Conservation (phyloP, 2,797 vertebrate species). For the Microtus obscurus region DNA sequence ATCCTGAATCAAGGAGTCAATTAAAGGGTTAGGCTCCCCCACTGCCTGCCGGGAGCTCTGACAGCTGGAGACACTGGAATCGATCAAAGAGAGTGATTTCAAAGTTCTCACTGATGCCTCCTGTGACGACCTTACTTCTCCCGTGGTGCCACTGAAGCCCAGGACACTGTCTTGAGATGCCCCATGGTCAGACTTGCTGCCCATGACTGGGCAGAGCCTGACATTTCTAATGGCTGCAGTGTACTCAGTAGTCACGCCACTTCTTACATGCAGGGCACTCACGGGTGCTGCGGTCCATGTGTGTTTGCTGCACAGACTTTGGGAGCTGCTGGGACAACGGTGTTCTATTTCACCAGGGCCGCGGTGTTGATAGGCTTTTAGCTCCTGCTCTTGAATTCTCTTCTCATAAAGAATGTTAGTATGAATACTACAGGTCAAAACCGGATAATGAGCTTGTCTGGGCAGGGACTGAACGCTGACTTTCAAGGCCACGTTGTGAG, state of each 20-base stretch:
- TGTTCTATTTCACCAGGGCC: constrained; percentile 87
- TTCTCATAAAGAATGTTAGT: constrained; percentile 92
- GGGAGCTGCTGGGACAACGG: constrained; percentile 87
- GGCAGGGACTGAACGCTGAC: constrained; percentile 98
- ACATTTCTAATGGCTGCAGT: constrained; percentile 90
- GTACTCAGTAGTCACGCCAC: constrained; percentile 84
- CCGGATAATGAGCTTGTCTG: constrained; percentile 96
- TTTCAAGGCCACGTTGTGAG: constrained; percentile 97
- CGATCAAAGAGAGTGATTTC: constrained; percentile 93
- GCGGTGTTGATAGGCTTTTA: constrained; percentile 85
- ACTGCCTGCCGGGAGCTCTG: constrained; percentile 88
- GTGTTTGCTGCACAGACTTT: constrained; percentile 89
- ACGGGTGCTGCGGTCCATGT: constrained; percentile 88
- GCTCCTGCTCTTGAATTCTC: constrained; percentile 89
- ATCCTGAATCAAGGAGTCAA: constrained; percentile 97
- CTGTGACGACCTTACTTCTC: constrained; percentile 83
- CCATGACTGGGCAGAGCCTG: constrained; percentile 90
- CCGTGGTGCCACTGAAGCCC: constrained; percentile 86
- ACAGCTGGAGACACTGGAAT: constrained; percentile 87
- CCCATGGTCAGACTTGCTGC: constrained; percentile 88
- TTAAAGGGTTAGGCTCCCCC: constrained; percentile 94
- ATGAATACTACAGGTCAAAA: constrained; percentile 97
- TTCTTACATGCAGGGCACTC: constrained; percentile 84
- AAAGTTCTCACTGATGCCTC: constrained; percentile 91
- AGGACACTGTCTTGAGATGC: constrained; percentile 87